Evolutionary conservation across 2,113 vertebrate species (phyloP).

Genomic region (Heptranchias perlo): DNA sequence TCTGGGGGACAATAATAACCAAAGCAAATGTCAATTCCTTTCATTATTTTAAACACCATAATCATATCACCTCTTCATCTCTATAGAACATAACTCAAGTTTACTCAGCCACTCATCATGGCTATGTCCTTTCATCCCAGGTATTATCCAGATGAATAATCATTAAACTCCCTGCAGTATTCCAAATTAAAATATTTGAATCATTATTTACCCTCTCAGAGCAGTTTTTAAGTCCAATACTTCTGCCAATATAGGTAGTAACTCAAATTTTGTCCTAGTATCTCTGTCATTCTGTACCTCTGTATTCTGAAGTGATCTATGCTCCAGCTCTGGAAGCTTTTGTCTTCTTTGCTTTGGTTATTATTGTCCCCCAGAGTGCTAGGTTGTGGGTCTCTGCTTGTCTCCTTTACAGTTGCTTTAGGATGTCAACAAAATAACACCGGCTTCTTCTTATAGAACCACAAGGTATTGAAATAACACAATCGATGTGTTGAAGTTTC

Average conservation of each 20-base stretch:
- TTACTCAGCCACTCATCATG: background rate
- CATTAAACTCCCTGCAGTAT: background rate
- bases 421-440: too few species aligned
- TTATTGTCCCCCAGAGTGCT: too few species aligned
- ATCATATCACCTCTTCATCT: too few species aligned
- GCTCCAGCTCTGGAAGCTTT: background rate
- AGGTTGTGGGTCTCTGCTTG: too few species aligned
- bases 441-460: too few species aligned
- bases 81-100: background rate
- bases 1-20: too few species aligned
- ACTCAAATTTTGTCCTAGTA: background rate
- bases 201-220: background rate
- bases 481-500: too few species aligned
- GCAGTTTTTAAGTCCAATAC: background rate
- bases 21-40: too few species aligned
- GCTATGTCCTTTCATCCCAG: background rate
- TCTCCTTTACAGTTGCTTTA: too few species aligned
- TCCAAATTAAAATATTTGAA: background rate
- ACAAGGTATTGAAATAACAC: too few species aligned
- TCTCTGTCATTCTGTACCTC: background rate
- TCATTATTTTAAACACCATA: too few species aligned
- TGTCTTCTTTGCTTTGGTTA: background rate
- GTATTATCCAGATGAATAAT: background rate
- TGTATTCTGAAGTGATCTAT: background rate
- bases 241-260: background rate